A percentile compares a stretch with the other conserved stretches of the same genome.
phyloP scores from a whole-genome alignment of 2,113 vertebrate species.

The Callaeas wilsoni region DNA sequence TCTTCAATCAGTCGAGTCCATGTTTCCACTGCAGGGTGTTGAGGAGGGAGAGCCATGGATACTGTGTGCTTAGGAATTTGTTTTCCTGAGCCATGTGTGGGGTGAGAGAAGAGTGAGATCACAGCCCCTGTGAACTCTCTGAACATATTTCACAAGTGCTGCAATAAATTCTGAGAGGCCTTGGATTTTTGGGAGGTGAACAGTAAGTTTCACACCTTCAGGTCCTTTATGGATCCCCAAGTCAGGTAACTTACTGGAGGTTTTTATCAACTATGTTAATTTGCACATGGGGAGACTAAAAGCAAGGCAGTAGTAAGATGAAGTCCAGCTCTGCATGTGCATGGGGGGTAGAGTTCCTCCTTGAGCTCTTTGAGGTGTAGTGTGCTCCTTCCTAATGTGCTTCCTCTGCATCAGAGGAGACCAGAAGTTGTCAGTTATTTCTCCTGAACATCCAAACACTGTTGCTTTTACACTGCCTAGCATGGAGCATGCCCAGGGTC shows the following conservation, averaged over 20 bases:
- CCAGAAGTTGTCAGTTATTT: neutral
- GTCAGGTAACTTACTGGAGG: neutral
- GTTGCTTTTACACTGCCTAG: neutral
- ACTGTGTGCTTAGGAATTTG: neutral
- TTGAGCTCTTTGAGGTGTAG: neutral
- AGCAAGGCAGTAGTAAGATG: neutral
- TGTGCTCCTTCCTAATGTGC: neutral
- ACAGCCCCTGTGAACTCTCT: neutral
- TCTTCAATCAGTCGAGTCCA: rapidly evolving
- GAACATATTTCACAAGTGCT: neutral
- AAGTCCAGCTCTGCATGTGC: neutral
- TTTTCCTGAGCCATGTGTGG: neutral
- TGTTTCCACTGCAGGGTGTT: neutral
- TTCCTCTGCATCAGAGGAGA: neutral
- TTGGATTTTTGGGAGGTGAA: neutral
- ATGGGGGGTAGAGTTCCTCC: neutral
- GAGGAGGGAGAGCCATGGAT: neutral
- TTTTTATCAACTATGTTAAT: neutral
- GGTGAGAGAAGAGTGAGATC: neutral
- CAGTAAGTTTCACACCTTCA: neutral
- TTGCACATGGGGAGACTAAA: neutral
- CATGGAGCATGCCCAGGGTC: rapidly evolving
- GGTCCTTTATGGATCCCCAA: neutral
- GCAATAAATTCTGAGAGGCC: neutral
- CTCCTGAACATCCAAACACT: rapidly evolving